Evolutionary conservation across 2,113 vertebrate genomes (phyloP), one percentile per base, ranked within the genome.

Genomic region (Peucedramus taeniatus): DNA sequence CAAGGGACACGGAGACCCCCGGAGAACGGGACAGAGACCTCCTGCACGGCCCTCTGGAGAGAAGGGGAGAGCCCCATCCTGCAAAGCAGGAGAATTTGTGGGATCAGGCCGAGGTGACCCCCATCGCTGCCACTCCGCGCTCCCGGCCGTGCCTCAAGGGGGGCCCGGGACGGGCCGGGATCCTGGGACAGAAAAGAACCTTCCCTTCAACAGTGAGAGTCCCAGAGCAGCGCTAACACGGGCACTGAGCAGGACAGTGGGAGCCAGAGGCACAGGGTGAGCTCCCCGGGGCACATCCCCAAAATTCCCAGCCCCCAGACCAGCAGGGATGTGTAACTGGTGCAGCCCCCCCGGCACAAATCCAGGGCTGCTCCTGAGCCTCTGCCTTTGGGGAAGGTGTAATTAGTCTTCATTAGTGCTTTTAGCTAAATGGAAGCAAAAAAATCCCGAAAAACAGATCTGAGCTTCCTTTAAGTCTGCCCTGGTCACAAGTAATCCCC

Each of bases 21-120:
- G 1, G 0, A 0, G 3, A 84, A 31, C 7, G 2, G 2, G 1
- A 15, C 42, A 16, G 71, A n/a, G 1, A 0, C 17, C 56, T 35
- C n/a, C 59, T 64, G 45, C 50, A 33, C 40, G 5, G 24, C 49
- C 13, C 30, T 40, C 20, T 1, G 30, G 9, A 42, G 22, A 1
- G 20, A 4, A 31, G 1, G 30, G 18, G 6, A 37, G n/a, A 10
- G 26, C 30, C 57, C 1, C 0, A 7, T 9, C 40, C 64, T 56
- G 23, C 11, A 9, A 6, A 19, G 1, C 23, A 23, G 35, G 42
- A 19, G 30, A 7, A 18, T 45, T 9, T 22, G 21, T 0, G 1
- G 42, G 57, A 7, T 80, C 33, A 3, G 37, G 59, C 16, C 28
- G 71, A 0, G 1, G 18, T 17, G 0, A 1, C 20, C 7, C 39